phyloP scores from a whole-genome alignment of 2,888 invertebrate species.

The Temnothorax unifasciatus region DNA sequence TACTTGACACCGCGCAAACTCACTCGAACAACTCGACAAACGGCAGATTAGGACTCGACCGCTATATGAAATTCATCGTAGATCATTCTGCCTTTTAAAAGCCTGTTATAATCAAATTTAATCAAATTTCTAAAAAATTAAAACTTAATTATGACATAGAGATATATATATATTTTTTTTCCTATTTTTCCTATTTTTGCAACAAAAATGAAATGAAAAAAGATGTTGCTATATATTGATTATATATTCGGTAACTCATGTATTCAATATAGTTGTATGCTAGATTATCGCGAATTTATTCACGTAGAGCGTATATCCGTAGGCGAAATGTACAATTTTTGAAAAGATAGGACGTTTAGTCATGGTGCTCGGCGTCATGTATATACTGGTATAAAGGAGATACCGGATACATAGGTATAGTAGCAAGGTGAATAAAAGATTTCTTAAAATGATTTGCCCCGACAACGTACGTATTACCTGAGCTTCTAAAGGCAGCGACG shows the following conservation, averaged over 20 bases:
- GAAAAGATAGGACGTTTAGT: constrained; percentile 46
- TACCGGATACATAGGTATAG: constrained; percentile 55
- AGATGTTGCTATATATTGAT: background rate
- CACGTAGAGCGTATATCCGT: constrained; percentile 23
- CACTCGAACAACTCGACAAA: constrained; percentile 71
- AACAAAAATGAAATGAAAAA: constrained; percentile 7
- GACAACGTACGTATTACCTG: constrained; percentile 82
- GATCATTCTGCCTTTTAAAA: background rate
- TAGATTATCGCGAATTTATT: constrained; percentile 11
- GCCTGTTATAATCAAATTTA: background rate
- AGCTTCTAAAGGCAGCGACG: constrained; percentile 80
- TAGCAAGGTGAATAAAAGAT: constrained; percentile 76
- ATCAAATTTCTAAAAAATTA: background rate
- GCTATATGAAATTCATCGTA: background rate
- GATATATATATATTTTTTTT: background rate
- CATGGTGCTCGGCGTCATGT: constrained; percentile 47
- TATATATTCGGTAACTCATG: background rate
- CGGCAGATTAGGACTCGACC: constrained; percentile 18
- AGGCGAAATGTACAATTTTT: constrained; percentile 42
- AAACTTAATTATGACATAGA: background rate
- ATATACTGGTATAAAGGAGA: constrained; percentile 49
- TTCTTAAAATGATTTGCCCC: constrained; percentile 79
- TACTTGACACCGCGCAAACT: constrained; percentile 79
- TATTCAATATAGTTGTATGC: constrained; percentile 26
- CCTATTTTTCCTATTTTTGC: background rate